A percentile compares a stretch with the other conserved stretches of the same genome.
These are phyloP conservation scores for Druon quercuslanigerum DNA, from an alignment of 1,140 invertebrate genomes.

Conservation along the genomic window DNA sequence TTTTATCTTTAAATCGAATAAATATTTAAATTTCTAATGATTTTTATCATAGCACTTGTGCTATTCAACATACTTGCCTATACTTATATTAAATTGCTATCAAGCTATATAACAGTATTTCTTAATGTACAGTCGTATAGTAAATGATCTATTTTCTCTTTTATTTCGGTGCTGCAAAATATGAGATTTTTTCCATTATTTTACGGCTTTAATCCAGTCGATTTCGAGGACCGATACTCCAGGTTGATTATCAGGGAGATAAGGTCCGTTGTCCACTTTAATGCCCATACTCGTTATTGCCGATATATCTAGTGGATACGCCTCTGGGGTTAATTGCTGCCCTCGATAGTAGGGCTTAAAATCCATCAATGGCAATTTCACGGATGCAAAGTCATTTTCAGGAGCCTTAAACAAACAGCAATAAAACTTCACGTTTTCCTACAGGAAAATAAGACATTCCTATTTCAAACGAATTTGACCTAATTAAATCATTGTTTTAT, in stretches of 20 bases:
- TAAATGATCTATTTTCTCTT: neutral
- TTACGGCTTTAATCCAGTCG: slow-evolving; percentile 78
- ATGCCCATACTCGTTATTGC: slow-evolving; percentile 79
- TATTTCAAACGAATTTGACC: neutral
- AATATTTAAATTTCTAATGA: too few relatives aligned
- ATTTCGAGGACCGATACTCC: slow-evolving; percentile 82
- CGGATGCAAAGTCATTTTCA: slow-evolving; percentile 75
- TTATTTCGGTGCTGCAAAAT: neutral
- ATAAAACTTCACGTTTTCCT: neutral
- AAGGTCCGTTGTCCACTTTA: slow-evolving; percentile 81
- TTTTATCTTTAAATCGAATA: too few relatives aligned
- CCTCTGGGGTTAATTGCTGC: slow-evolving; percentile 72
- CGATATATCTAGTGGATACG: slow-evolving; percentile 77
- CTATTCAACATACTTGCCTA: too few relatives aligned
- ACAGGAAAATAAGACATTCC: neutral
- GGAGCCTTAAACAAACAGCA: slow-evolving; percentile 70
- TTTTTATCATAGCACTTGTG: too few relatives aligned
- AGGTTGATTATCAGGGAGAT: slow-evolving; percentile 79
- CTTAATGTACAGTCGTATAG: neutral
- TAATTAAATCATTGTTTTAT: too few relatives aligned
- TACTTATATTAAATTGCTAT: neutral
- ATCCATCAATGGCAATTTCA: slow-evolving; percentile 76
- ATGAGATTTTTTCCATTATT: slow-evolving; percentile 42
- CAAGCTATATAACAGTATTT: neutral
- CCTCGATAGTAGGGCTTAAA: slow-evolving; percentile 81